Base-by-base conservation (phyloP, 2,797 vertebrate genomes). In the Sebastes miniatus region DNA sequence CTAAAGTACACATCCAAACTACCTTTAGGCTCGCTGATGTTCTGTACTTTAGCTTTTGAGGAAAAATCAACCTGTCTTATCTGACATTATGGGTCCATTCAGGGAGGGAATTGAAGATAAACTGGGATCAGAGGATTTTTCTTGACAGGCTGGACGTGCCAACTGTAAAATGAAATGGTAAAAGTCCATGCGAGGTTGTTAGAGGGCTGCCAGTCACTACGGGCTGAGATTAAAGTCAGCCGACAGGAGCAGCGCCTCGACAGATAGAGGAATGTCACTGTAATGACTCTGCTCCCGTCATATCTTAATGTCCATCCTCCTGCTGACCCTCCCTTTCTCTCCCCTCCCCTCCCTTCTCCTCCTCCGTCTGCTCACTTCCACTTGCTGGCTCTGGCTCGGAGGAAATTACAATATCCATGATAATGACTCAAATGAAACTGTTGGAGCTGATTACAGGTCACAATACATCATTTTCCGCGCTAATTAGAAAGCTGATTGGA, bases 401-500 rank as follows among this genome's bases (percentile, higher is more conserved):
- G 89, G 88, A 93, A 93, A 95, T 93, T 88, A 90, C 89, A 92
- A 93, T 93, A 92, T 92, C 86, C 90, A 83, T 81, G 87, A 92
- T 94, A 94, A 94, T 93, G 93, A 92, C 86, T 93, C 87, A 84
- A 88, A 92, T 88, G 88, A 91, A 94, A 91, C 73, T 83, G 90
- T 85, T 92, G 86, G 81, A 87, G 88, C 92, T 89, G 93, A 95
- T 94, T 94, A 88, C 91, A 84, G 91, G 91, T 94, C 92, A 93
- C 91, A 93, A 94, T 92, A 83, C 91, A 92, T 93, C 80, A 93
- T 94, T 91, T 90, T 92, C 88, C 39, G 58, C 5, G 83, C 91
- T 94, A 95, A 95, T 94, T 93, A 94, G 89, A 88, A 90, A 88
- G 84, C 90, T 93, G 92, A 93, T 94, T 94, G 91, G 89, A 94